These are phyloP conservation scores for Chymomyza caudatula DNA, from an alignment of 2,888 invertebrate species.

Conservation along the genomic window DNA sequence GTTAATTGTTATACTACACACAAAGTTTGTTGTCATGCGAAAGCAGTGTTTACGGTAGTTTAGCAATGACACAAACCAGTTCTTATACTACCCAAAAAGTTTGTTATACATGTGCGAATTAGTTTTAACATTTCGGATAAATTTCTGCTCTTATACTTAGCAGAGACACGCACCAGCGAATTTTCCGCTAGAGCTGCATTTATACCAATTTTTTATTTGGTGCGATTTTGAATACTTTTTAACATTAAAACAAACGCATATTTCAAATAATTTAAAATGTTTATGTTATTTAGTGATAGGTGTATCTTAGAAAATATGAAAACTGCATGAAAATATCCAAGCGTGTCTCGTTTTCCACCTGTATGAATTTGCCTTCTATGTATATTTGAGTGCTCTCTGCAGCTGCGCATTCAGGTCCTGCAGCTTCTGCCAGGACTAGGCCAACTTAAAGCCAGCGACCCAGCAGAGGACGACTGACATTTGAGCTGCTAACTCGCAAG, in stretches of 20 bases:
- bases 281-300: neutral
- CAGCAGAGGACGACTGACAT: slow-evolving; percentile 17
- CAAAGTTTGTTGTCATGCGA: no score
- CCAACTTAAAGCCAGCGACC: slow-evolving; percentile 40
- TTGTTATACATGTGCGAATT: no score
- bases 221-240: neutral
- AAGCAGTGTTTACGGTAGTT: no score
- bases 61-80: no score
- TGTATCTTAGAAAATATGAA: no score
- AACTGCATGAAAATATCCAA: neutral
- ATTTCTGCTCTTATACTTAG: neutral
- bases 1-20: no score
- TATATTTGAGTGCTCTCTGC: neutral
- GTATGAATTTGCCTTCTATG: neutral
- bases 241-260: no score
- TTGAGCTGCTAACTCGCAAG: neutral
- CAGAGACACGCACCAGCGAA: neutral
- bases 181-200: neutral
- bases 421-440: slow-evolving; percentile 55
- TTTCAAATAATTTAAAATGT: neutral
- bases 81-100: no score
- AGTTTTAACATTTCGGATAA: no score
- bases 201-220: neutral
- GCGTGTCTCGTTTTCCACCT: neutral
- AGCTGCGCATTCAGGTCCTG: slow-evolving; percentile 17